phyloP scores from a whole-genome alignment of 2,797 vertebrate species.

The Premnoplex brunnescens region DNA sequence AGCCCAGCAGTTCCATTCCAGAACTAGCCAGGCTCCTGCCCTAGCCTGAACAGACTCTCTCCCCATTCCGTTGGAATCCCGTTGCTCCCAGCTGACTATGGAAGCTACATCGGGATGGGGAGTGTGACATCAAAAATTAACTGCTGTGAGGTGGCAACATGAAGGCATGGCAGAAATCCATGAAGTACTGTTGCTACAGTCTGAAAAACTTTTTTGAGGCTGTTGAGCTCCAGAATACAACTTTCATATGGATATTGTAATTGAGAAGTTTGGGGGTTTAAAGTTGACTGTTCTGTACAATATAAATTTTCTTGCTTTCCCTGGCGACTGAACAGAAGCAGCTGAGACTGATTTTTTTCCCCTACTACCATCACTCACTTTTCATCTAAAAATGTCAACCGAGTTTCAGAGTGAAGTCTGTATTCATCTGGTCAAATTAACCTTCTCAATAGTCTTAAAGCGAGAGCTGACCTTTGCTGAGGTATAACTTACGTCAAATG shows the following conservation, averaged over 20 bases:
- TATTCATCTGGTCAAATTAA: constrained; percentile 56
- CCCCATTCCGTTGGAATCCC: background rate
- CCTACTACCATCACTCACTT: background rate
- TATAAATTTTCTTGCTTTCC: background rate
- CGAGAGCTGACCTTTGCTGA: constrained; percentile 28
- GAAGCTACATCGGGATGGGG: background rate
- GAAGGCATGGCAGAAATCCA: background rate
- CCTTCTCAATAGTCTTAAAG: constrained; percentile 54
- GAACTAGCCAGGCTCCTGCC: background rate
- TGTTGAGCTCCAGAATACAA: background rate
- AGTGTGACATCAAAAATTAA: background rate
- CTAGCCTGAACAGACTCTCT: background rate
- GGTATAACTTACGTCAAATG: background rate
- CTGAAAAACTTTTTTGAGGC: background rate
- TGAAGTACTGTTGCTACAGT: background rate
- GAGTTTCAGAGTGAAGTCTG: constrained; percentile 32
- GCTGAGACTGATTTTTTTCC: background rate
- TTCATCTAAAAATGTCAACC: constrained; percentile 56
- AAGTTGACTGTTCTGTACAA: background rate
- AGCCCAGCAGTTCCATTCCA: background rate
- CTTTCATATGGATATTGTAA: background rate
- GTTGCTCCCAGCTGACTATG: background rate
- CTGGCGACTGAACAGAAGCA: background rate
- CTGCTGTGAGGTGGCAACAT: background rate
- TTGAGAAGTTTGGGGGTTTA: background rate